phyloP scores from a whole-genome alignment of 2,888 invertebrate genomes.

The Drosophila mulleri region DNA sequence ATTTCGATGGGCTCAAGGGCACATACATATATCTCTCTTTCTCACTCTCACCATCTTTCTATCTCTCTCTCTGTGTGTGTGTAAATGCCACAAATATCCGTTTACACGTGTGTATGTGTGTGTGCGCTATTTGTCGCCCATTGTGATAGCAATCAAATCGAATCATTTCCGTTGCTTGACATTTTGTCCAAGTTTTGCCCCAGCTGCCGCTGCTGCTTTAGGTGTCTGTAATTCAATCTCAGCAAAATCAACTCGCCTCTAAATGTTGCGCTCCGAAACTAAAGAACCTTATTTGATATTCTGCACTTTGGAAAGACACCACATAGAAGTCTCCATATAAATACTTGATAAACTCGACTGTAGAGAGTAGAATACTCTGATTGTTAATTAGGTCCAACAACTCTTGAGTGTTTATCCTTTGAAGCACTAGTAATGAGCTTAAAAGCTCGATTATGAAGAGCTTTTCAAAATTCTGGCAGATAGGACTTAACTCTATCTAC shows the following conservation, averaged over 20 bases:
- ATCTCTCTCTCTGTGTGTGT: constrained; percentile 11
- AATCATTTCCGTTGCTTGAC: constrained; percentile 69
- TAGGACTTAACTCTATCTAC: too few relatives aligned
- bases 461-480: neutral
- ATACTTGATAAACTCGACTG: neutral
- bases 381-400: neutral
- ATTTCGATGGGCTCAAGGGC: constrained; percentile 25
- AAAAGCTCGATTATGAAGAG: neutral
- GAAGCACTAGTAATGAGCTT: neutral
- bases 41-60: neutral
- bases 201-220: constrained; percentile 1
- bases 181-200: constrained; percentile 22
- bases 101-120: constrained; percentile 15
- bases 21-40: neutral
- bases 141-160: constrained; percentile 77
- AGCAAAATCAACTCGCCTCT: constrained; percentile 21
- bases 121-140: constrained; percentile 64
- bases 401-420: neutral
- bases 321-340: neutral
- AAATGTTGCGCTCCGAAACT: neutral
- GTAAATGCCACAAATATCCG: constrained; percentile 25
- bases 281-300: neutral
- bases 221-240: constrained; percentile 17
- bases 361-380: neutral
- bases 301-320: neutral